Evolutionary conservation across 2,113 vertebrate species (phyloP), one percentile per base, ranked within the genome.

Genomic region (Oncorhynchus gorbuscha): DNA sequence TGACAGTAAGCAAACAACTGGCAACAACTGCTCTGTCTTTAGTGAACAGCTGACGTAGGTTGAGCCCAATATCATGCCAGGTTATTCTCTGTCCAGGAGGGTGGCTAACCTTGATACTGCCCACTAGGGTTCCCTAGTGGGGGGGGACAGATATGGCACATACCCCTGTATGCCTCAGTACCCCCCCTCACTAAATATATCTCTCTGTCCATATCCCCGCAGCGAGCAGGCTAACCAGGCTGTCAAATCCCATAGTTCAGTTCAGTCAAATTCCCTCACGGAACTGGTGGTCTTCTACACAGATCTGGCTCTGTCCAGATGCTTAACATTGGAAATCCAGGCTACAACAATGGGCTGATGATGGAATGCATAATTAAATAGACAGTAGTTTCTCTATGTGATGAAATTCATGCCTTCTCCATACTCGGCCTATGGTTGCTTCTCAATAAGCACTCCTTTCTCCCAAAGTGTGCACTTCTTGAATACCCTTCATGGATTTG

Each of bases 11-110:
- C 28, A 28, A 48, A 76, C 61, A 59, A 22, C 28, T 49, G 49
- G 28, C 51, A 55, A 55, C 51, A 55, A 5, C 26, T 2, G 26
- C 26, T 22, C 26, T 72, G 55, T 69, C 20, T 35, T 59, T 70
- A 69, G n/a, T 1, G 26, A 84, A 78, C 90, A 90, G 87, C 88
- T 89, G 85, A 84, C 70, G 24, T 74, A 77, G 67, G 75, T 64
- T 61, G 64, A 81, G 82, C 77, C 79, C 76, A 81, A 61, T 35
- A 35, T 69, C 59, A 75, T 71, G 45, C 69, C 39, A 68, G 74
- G 78, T 75, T 79, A 70, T 18, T 77, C 84, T 72, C 71, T 58
- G 58, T 30, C 75, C 58, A 0, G 62, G 22, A 65, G 1, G 45
- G 51, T 4, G 16, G 51, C 51, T 84, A 58, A 89, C 89, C 87